phyloP scores from a whole-genome alignment of 2,797 vertebrate genomes.

The Hybognathus amarus region DNA sequence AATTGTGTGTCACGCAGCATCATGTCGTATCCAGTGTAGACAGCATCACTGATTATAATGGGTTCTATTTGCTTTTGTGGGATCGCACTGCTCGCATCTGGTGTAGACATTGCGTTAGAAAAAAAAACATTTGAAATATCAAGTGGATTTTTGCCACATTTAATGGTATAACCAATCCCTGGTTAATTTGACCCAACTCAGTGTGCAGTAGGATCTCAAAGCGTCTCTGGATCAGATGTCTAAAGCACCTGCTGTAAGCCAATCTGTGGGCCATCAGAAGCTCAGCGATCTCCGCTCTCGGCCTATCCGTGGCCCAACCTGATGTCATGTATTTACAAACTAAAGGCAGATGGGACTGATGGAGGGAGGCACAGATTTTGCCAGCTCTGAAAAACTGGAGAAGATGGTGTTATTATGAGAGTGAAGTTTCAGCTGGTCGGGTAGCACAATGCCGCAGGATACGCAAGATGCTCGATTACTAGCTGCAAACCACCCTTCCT shows the following conservation, averaged over 20 bases:
- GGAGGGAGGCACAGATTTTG: conserved; percentile 31
- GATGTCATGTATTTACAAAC: conserved; percentile 52
- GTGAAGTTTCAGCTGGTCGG: conserved; percentile 56
- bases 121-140: background rate
- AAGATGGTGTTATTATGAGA: conserved; percentile 60
- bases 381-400: conserved; percentile 20
- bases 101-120: background rate
- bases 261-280: conserved; percentile 35
- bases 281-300: conserved; percentile 28
- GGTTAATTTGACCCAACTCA: conserved; percentile 13
- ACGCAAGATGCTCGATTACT: conserved; percentile 57
- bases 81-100: background rate
- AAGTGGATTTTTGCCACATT: background rate
- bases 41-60: background rate
- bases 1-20: no score
- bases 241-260: conserved; percentile 42
- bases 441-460: conserved; percentile 51
- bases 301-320: conserved; percentile 49
- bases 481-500: conserved; percentile 59
- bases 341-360: conserved; percentile 46
- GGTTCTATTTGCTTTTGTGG: background rate
- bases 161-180: background rate
- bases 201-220: conserved; percentile 6
- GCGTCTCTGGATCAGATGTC: conserved; percentile 33
- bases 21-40: background rate